Conservation (phyloP, 92 coral and sea anemone genomes). For the Phymanthus crucifer region DNA sequence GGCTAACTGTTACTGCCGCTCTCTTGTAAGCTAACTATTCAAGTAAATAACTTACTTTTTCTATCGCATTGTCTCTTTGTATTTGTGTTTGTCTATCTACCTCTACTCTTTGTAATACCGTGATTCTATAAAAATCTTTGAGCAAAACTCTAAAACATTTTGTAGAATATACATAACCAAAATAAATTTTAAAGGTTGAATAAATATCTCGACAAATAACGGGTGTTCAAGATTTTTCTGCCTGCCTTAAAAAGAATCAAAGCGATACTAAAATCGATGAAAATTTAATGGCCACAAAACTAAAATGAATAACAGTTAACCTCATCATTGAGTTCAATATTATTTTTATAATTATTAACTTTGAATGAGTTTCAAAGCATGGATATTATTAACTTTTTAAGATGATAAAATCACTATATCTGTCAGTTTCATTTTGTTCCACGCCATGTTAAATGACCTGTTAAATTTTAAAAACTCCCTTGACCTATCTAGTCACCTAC, state of each 20-base stretch:
- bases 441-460: neutral
- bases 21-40: neutral
- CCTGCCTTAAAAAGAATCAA: neutral
- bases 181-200: neutral
- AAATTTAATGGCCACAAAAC: neutral
- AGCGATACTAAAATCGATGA: neutral
- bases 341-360: neutral
- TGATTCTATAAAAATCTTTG: neutral
- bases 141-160: neutral
- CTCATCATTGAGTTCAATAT: neutral
- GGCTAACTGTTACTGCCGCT: neutral
- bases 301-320: neutral
- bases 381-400: neutral
- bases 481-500: neutral
- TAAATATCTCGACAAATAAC: slow-evolving; percentile 2
- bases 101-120: slow-evolving; percentile 1
- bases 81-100: neutral
- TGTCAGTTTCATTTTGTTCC: neutral
- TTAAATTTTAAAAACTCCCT: neutral
- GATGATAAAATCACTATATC: neutral
- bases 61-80: neutral
- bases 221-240: neutral
- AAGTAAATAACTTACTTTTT: neutral
- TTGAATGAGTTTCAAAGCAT: neutral
- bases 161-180: neutral